phyloP scores from a whole-genome alignment of 2,888 invertebrate genomes.

The Liopterus haemorrhoidalis region DNA sequence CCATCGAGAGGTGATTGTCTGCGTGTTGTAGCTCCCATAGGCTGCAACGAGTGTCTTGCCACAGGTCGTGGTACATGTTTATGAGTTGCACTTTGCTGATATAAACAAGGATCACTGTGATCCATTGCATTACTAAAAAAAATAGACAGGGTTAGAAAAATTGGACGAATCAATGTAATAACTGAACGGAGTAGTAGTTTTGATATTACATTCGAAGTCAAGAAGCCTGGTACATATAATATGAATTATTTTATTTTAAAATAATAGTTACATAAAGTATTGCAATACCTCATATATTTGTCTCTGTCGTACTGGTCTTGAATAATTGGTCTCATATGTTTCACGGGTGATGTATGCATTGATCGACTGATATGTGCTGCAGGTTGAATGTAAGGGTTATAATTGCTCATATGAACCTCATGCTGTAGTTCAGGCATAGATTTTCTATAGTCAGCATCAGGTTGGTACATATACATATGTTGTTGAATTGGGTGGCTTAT shows the following conservation, averaged over 20 bases:
- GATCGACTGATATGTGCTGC: neutral
- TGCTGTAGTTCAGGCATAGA: slow-evolving; percentile 43
- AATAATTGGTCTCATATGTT: slow-evolving; percentile 7
- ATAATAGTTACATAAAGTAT: slow-evolving; percentile 2
- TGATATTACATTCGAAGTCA: no score
- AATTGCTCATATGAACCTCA: slow-evolving; percentile 4
- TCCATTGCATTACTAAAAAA: no score
- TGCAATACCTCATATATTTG: slow-evolving; percentile 1
- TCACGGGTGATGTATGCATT: slow-evolving; percentile 7
- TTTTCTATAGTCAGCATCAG: slow-evolving; percentile 39
- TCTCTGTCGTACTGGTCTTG: slow-evolving; percentile 15
- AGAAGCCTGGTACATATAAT: no score
- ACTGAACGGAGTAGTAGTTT: no score
- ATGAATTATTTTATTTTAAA: no score
- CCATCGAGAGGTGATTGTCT: slow-evolving; percentile 65
- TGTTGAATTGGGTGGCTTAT: slow-evolving; percentile 38
- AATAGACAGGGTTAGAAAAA: neutral
- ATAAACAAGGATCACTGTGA: no score
- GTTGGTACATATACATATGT: slow-evolving; percentile 17
- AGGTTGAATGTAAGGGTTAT: neutral
- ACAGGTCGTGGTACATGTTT: slow-evolving; percentile 48
- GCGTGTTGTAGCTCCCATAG: slow-evolving; percentile 70
- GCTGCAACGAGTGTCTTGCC: slow-evolving; percentile 63
- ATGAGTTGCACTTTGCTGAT: neutral
- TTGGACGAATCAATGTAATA: slow-evolving; percentile 3